These are phyloP conservation scores for Lepus oiostolus DNA, from an alignment of 2,797 vertebrate species.

Conservation along the genomic window DNA sequence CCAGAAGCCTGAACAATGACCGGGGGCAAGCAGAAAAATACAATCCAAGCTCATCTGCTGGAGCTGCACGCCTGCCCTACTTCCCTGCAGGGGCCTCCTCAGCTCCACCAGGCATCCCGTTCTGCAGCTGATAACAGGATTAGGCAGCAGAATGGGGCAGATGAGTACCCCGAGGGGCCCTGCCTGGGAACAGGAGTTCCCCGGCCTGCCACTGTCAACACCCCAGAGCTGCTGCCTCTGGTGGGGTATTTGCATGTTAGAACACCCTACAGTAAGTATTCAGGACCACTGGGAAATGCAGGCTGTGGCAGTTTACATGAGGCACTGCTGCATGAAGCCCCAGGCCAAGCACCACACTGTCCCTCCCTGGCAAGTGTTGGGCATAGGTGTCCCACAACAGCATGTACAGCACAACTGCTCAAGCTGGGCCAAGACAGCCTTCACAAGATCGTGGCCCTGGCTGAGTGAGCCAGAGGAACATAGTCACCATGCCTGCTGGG, in stretches of 20 bases:
- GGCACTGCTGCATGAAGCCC: constrained; percentile 72
- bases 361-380: not conserved
- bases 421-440: constrained; percentile 59
- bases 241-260: constrained; percentile 59
- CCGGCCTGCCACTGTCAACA: constrained; percentile 63
- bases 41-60: constrained; percentile 37
- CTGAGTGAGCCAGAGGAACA: constrained; percentile 65
- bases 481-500: constrained; percentile 72
- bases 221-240: constrained; percentile 24
- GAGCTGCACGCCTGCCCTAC: not conserved
- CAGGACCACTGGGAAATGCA: constrained; percentile 79
- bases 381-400: not conserved
- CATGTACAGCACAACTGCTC: constrained; percentile 4
- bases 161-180: constrained; percentile 76
- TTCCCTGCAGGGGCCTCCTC: not conserved
- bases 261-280: constrained; percentile 45
- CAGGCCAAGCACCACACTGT: constrained; percentile 61
- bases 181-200: constrained; percentile 70
- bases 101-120: constrained; percentile 57
- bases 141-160: constrained; percentile 78
- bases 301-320: constrained; percentile 75
- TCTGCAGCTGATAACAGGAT: constrained; percentile 82
- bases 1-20: constrained; percentile 46
- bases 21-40: not conserved
- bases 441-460: constrained; percentile 79